Base-by-base conservation (phyloP, 2,888 invertebrate genomes). In the Zhuqinia jingwanae region DNA sequence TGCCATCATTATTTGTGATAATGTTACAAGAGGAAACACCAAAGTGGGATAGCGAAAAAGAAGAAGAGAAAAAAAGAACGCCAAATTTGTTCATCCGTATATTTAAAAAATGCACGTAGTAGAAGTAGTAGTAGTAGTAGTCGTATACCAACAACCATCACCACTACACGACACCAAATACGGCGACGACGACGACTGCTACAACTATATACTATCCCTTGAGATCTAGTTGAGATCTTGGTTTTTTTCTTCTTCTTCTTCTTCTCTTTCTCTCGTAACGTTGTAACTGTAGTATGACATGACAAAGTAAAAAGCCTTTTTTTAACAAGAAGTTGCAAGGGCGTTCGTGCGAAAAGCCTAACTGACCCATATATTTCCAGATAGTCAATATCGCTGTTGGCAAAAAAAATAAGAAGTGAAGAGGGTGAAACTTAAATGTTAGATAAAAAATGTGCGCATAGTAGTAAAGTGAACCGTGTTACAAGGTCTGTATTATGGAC, bases 331-430 rank as follows among this genome's bases (percentile, higher is more conserved):
- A 76, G 84, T 75, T 87, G 80, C 79, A 82, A 82, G 81, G 85
- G 88, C 83, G 88, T 88, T 81, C 81, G 87, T 80, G 84, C 81
- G 85, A 88, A 88, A 88, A 86, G 56, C 76, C 86, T 83, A 88
- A 86, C 81, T 86, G 83, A 86, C 85, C 88, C 83, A 88, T 86
- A 86, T 88, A 79, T 88, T 86, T 60, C 27, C 58, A 82, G 70
- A 36, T 75, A 79, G 79, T 83, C 83, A 88, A 79, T 36, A 36
- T 83, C 79, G 83, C 81, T 79, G 42, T 82, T 80, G 88, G 88
- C 86, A 83, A 73, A 76, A 70, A 53, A 63, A 22, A 58, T 30
- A 79, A 25, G n/a, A 25, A 47, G 60, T 13, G 17, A 58, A 47
- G 25, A 68, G 27, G 45, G 25, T 22, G 20, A 20, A 17, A 58